phyloP scores from a whole-genome alignment of 1,140 invertebrate genomes.

The Drosophila kepulauana region DNA sequence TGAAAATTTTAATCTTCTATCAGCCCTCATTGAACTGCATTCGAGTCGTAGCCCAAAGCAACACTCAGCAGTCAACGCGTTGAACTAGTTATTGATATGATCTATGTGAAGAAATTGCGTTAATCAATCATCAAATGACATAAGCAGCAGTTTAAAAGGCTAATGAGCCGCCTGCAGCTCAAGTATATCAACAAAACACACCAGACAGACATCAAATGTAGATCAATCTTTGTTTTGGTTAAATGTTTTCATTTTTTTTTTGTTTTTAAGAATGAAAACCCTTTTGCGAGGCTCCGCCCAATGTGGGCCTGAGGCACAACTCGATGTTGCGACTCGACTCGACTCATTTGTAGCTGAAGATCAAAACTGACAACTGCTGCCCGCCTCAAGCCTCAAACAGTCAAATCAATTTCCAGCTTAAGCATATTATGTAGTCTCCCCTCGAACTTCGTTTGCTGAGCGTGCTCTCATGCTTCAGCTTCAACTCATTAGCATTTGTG shows the following conservation, averaged over 20 bases:
- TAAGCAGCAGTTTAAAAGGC: conserved; percentile 39
- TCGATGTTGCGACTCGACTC: not conserved
- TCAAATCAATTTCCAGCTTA: conserved; percentile 46
- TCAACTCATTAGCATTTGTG: conserved; percentile 12
- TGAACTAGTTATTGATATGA: conserved; percentile 33
- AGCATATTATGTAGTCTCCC: conserved; percentile 12
- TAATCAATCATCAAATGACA: conserved; percentile 51
- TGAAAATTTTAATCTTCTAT: too few species aligned
- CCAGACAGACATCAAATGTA: conserved; percentile 18
- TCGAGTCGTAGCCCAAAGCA: not conserved
- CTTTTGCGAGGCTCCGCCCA: conserved; percentile 14
- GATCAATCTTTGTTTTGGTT: conserved; percentile 39
- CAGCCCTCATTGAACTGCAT: not conserved
- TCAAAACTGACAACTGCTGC: conserved; percentile 46
- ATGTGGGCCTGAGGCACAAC: not conserved
- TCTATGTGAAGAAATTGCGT: conserved; percentile 26
- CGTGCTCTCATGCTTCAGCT: not conserved
- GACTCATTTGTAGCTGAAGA: conserved; percentile 37
- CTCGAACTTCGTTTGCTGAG: not conserved
- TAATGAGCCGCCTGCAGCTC: conserved; percentile 32
- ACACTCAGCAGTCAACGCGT: not conserved
- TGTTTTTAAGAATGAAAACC: conserved; percentile 16
- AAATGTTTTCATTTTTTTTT: too few species aligned
- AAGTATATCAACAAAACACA: conserved; percentile 17
- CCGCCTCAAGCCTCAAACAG: conserved; percentile 23